A percentile compares a stretch with the other conserved stretches of the same genome.
phyloP scores from a whole-genome alignment of 2,797 vertebrate genomes.

The Myripristis murdjan region DNA sequence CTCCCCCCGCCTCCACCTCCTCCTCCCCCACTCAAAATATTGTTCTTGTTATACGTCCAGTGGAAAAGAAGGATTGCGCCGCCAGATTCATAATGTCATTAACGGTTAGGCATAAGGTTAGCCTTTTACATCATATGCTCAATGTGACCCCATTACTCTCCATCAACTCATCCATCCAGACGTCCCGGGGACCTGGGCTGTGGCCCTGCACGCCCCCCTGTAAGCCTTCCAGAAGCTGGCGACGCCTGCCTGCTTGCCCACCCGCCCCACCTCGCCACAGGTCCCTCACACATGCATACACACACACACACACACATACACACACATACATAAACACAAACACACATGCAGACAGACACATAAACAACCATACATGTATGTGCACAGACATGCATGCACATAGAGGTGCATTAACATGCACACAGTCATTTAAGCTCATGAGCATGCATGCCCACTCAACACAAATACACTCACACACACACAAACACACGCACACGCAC shows the following conservation, averaged over 20 bases:
- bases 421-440: background rate
- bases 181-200: constrained; percentile 75
- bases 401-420: constrained; percentile 10
- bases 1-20: too few relatives aligned
- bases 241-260: constrained; percentile 60
- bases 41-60: constrained; percentile 65
- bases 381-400: constrained; percentile 14
- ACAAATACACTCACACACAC: constrained; percentile 10
- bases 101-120: constrained; percentile 80
- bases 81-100: constrained; percentile 80
- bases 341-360: constrained; percentile 5
- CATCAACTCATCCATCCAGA: constrained; percentile 84
- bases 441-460: constrained; percentile 12
- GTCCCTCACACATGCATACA: constrained; percentile 40
- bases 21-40: constrained; percentile 59
- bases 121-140: constrained; percentile 82
- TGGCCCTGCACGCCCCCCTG: constrained; percentile 74
- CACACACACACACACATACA: constrained; percentile 28
- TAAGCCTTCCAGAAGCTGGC: constrained; percentile 81
- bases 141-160: constrained; percentile 89
- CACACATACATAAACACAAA: too few relatives aligned
- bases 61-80: constrained; percentile 65
- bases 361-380: constrained; percentile 32
- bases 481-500: background rate
- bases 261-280: constrained; percentile 57